phyloP scores from a whole-genome alignment of 2,888 invertebrate genomes.

The Gisinianus flammeolus region DNA sequence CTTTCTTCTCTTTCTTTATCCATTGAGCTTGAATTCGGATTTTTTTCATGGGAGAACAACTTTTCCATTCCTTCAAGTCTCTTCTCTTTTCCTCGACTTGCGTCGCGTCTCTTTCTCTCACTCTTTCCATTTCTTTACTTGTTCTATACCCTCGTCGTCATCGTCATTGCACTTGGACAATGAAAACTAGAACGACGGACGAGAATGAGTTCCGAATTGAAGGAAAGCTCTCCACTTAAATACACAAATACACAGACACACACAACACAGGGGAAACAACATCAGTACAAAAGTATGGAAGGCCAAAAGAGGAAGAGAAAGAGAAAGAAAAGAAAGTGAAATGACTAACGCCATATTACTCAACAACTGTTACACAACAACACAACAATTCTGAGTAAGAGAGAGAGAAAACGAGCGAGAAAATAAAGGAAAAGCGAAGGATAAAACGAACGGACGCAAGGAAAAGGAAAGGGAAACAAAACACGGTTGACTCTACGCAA shows the following conservation, averaged over 20 bases:
- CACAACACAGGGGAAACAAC: too few species aligned
- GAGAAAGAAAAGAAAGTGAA: not conserved
- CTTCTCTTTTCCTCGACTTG: too few species aligned
- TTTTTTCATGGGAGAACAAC: not conserved
- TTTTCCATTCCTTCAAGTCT: too few species aligned
- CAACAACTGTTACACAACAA: not conserved
- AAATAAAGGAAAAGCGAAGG: not conserved
- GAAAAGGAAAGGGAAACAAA: not conserved
- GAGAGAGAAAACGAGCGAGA: too few species aligned
- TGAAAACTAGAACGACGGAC: not conserved
- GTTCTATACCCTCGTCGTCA: not conserved
- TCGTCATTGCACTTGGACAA: not conserved
- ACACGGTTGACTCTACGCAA: not conserved
- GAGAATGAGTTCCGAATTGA: too few species aligned
- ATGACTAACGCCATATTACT: not conserved
- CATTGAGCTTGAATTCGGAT: not conserved
- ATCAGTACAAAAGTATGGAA: too few species aligned
- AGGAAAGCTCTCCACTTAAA: too few species aligned
- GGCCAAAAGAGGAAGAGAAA: not conserved
- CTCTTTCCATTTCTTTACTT: not conserved
- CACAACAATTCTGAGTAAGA: too few species aligned
- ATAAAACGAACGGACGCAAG: not conserved
- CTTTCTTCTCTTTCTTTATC: not conserved
- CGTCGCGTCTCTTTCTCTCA: not conserved
- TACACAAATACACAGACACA: not conserved